Percentiles rank a stretch among this genome's conserved stretches.
These are phyloP conservation scores for Tupaia chinensis DNA, from an alignment of 2,113 vertebrate genomes.

Conservation along the genomic window DNA sequence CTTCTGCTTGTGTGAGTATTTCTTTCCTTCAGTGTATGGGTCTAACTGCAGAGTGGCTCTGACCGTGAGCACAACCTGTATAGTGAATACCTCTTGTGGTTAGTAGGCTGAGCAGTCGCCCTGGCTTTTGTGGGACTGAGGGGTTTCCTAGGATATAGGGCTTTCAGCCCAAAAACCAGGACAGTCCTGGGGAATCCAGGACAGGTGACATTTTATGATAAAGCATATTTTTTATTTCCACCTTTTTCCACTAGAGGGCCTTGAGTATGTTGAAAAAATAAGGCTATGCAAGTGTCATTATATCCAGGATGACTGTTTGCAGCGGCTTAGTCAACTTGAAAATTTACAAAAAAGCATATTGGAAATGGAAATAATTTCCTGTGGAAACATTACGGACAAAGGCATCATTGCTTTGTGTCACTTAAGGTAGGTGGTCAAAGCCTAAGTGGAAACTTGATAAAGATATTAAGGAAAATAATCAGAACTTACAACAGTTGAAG, in stretches of 20 bases:
- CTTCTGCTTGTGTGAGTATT: accelerated
- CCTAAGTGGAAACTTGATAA: constrained; percentile 6
- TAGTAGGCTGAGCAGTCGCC: neutral
- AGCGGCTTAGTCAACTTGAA: constrained; percentile 90
- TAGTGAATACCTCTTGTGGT: neutral
- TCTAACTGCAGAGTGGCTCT: neutral
- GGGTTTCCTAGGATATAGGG: neutral
- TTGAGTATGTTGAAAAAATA: constrained; percentile 93
- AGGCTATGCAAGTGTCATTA: constrained; percentile 94
- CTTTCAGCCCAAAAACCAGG: neutral
- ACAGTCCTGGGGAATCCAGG: neutral
- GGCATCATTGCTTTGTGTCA: constrained; percentile 92
- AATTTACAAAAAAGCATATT: constrained; percentile 92
- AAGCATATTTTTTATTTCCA: neutral
- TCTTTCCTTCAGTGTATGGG: neutral
- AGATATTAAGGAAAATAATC: constrained; percentile 17
- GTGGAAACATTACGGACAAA: constrained; percentile 95
- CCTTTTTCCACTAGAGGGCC: constrained; percentile 89
- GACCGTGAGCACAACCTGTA: neutral
- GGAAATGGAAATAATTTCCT: constrained; percentile 93
- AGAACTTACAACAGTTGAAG: constrained; percentile 35
- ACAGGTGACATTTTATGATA: neutral
- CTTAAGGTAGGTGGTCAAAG: constrained; percentile 87
- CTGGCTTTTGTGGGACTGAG: neutral
- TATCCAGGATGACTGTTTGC: constrained; percentile 94